Evolutionary conservation across 2,113 vertebrate genomes (phyloP).

Genomic region (Paedocypris sp.): DNA sequence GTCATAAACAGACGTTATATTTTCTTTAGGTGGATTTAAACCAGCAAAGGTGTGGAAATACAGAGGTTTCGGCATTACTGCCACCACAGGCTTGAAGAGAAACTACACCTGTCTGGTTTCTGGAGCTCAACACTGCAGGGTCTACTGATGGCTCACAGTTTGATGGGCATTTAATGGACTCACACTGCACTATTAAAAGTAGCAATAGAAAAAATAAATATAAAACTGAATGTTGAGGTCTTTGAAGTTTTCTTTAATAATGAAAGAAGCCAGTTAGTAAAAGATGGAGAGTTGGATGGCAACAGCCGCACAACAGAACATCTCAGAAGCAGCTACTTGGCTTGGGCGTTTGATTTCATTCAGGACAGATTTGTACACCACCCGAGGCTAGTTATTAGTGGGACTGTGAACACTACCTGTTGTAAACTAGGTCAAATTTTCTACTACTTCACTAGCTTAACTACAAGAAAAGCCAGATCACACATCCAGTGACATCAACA

Average conservation of each 20-base stretch:
- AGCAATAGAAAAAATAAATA: too few relatives aligned
- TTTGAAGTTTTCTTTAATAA: too few relatives aligned
- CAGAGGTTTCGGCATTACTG: too few relatives aligned
- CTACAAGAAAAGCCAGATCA: background rate
- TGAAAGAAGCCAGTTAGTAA: background rate
- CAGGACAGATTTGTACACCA: slow-evolving; percentile 5
- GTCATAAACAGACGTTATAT: too few relatives aligned
- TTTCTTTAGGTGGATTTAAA: too few relatives aligned
- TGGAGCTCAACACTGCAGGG: too few relatives aligned
- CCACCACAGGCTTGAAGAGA: too few relatives aligned
- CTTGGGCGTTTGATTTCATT: slow-evolving; percentile 23
- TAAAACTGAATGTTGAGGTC: too few relatives aligned
- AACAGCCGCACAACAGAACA: background rate
- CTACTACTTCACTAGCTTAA: slow-evolving; percentile 3
- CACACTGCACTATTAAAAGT: background rate
- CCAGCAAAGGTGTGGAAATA: too few relatives aligned
- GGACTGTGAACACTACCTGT: slow-evolving; percentile 5
- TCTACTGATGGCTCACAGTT: too few relatives aligned
- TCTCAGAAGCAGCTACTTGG: background rate
- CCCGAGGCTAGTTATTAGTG: slow-evolving; percentile 7
- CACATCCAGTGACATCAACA: background rate
- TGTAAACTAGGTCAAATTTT: slow-evolving; percentile 20
- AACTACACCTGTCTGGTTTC: too few relatives aligned
- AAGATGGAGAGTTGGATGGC: background rate
- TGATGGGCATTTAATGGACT: background rate